Percentiles rank a stretch among this genome's conserved stretches.
Evolutionary conservation across 2,888 invertebrate genomes (phyloP).

Genomic region (Schrankia costaestrigalis): DNA sequence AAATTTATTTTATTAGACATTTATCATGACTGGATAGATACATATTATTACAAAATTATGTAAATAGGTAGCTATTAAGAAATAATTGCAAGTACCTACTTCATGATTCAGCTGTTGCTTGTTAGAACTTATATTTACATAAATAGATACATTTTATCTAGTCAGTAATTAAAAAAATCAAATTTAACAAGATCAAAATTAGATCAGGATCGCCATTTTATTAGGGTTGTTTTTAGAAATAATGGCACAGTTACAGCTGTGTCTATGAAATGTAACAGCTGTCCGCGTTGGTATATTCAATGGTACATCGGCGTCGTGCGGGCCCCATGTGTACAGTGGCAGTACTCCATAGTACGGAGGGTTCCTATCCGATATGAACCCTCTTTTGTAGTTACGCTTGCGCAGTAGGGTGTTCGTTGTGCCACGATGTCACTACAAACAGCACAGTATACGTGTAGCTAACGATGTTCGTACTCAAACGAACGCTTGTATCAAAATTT

Average conservation of each 20-base stretch:
- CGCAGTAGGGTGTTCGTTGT: constrained; percentile 64
- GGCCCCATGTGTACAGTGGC: constrained; percentile 51
- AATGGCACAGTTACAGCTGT: constrained; percentile 1
- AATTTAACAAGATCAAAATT: not conserved
- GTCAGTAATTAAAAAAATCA: constrained; percentile 3
- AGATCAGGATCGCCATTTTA: too few species aligned
- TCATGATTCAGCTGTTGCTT: too few species aligned
- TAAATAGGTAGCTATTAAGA: too few species aligned
- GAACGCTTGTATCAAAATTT: constrained; percentile 46
- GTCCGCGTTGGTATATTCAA: constrained; percentile 33
- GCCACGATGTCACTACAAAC: constrained; percentile 49
- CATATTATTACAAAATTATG: too few species aligned
- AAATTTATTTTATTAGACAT: too few species aligned
- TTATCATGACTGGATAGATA: too few species aligned
- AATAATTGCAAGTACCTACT: too few species aligned
- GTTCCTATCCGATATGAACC: constrained; percentile 45
- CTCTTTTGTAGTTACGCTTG: constrained; percentile 72
- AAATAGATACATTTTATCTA: too few species aligned
- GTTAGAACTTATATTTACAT: too few species aligned
- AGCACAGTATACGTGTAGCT: constrained; percentile 54
- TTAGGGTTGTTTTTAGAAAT: not conserved
- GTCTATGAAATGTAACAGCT: constrained; percentile 57
- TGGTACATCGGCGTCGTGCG: constrained; percentile 18
- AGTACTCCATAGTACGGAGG: constrained; percentile 37
- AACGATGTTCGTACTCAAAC: constrained; percentile 59